Evolutionary conservation across 2,888 invertebrate species (phyloP).

Genomic region (Rhaphigaster nebulosa): DNA sequence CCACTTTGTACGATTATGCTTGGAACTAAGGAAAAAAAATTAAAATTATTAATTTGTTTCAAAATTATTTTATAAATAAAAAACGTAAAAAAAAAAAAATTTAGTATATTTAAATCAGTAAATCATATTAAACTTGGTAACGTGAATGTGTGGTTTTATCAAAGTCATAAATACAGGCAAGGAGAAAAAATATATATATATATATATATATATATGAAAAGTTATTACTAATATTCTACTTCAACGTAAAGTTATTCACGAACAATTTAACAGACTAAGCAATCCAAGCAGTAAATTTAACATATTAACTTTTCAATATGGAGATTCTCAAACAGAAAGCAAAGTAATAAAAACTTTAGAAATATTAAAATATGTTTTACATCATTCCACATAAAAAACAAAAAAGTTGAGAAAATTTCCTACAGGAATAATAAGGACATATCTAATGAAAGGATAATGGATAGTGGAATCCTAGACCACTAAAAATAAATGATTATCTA

Average conservation of each 20-base stretch:
- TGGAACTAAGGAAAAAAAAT: slow-evolving; percentile 68
- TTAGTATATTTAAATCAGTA: neutral
- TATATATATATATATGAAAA: neutral
- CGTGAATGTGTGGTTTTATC: neutral
- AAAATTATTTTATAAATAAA: neutral
- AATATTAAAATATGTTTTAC: neutral
- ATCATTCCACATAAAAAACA: neutral
- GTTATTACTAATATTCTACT: neutral
- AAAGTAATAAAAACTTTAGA: neutral
- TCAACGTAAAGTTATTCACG: neutral
- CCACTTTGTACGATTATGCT: slow-evolving; percentile 69
- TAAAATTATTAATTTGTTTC: slow-evolving; percentile 5
- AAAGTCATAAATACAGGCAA: neutral
- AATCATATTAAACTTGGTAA: neutral
- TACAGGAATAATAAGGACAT: too few relatives aligned
- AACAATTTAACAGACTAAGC: neutral
- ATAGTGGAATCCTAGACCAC: neutral
- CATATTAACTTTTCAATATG: neutral
- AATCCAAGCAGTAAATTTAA: neutral
- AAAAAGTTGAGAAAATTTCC: neutral
- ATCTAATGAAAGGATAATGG: neutral
- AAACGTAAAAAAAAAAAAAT: neutral
- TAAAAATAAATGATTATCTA: neutral
- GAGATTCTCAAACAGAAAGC: neutral
- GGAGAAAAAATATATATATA: too few relatives aligned